These are phyloP conservation scores for Procambarus clarkii DNA, from an alignment of 1,140 invertebrate species.

Conservation along the genomic window DNA sequence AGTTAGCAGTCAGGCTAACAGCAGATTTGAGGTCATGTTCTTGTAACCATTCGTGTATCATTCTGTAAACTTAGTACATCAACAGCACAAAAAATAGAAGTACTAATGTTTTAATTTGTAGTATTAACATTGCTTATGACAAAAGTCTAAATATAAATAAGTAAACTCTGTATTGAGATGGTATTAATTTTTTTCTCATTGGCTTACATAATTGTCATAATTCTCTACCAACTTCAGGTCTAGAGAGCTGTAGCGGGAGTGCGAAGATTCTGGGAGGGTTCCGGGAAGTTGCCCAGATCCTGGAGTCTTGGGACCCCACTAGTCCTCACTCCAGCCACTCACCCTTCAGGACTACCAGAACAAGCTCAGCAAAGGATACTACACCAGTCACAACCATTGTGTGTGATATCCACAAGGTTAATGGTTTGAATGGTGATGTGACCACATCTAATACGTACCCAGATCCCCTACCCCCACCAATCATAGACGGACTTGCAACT, in stretches of 20 bases:
- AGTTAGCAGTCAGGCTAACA: no score
- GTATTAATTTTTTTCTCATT: no score
- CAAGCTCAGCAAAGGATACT: not conserved
- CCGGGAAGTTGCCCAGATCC: conserved; percentile 43
- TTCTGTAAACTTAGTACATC: no score
- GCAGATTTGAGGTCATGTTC: no score
- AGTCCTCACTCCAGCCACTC: not conserved
- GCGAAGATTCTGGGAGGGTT: conserved; percentile 47
- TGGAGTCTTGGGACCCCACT: conserved; percentile 43
- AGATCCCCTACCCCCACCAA: conserved; percentile 14
- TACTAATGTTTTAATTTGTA: no score
- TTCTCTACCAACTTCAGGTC: not conserved
- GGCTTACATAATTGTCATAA: no score
- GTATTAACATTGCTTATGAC: no score
- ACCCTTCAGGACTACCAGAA: not conserved
- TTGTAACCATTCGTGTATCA: no score
- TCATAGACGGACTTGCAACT: not conserved
- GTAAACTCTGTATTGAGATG: no score
- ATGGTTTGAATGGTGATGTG: not conserved
- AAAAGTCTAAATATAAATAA: no score
- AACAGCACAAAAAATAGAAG: no score
- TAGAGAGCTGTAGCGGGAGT: conserved; percentile 45
- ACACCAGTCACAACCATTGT: not conserved
- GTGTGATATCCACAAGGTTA: no score
- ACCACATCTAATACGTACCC: not conserved